phyloP scores from a whole-genome alignment of 30 jellyfish, hydroid and myxozoan genomes.

The Pseudorhiza aurosa region DNA sequence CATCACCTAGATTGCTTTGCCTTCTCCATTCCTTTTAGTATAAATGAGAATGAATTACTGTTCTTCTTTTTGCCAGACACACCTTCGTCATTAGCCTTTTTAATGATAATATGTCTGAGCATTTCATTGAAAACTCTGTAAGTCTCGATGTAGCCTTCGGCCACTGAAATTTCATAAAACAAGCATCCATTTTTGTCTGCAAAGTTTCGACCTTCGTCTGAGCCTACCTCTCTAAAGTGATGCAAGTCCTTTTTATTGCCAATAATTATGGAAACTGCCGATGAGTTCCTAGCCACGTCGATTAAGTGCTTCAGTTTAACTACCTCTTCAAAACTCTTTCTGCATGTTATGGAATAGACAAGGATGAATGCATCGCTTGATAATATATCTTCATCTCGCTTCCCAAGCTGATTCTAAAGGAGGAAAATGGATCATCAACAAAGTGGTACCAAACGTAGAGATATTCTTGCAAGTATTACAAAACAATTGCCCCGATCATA shows the following conservation, averaged over 20 bases:
- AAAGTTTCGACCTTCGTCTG: constrained; percentile 79
- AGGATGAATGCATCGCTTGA: constrained; percentile 85
- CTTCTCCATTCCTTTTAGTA: constrained; percentile 79
- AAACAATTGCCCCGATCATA: too few relatives aligned
- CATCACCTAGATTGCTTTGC: constrained; percentile 62
- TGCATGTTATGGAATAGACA: constrained; percentile 77
- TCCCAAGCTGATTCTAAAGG: constrained; percentile 68
- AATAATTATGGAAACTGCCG: constrained; percentile 66
- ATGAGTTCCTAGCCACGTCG: constrained; percentile 50
- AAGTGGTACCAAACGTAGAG: too few relatives aligned
- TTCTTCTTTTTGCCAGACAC: constrained; percentile 72
- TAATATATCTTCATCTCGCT: constrained; percentile 73
- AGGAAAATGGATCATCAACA: too few relatives aligned
- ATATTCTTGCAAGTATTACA: too few relatives aligned
- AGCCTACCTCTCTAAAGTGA: constrained; percentile 86
- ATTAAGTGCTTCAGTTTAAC: constrained; percentile 50
- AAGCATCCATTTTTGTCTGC: constrained; percentile 79
- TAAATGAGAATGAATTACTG: constrained; percentile 58
- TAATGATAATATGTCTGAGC: constrained; percentile 51
- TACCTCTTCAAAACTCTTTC: constrained; percentile 78
- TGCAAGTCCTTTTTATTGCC: constrained; percentile 87
- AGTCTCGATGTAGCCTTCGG: constrained; percentile 90
- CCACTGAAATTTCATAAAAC: constrained; percentile 83
- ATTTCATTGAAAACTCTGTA: constrained; percentile 71
- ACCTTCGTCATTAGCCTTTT: constrained; percentile 78